These are phyloP conservation scores for Austrofundulus limnaeus DNA, from an alignment of 2,113 vertebrate species.

Conservation along the genomic window DNA sequence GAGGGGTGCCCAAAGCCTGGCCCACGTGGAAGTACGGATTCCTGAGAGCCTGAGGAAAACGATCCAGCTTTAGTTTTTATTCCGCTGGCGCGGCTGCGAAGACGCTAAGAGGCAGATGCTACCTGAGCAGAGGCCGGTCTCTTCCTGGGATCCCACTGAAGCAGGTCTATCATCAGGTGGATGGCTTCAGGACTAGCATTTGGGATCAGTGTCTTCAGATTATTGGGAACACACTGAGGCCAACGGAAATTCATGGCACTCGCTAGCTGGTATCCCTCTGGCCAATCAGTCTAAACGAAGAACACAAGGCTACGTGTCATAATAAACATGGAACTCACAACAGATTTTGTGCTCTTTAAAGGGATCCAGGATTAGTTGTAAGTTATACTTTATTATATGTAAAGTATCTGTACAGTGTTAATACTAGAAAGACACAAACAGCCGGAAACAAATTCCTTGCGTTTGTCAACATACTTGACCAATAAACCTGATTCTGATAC, in stretches of 20 bases:
- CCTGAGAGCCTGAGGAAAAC: slow-evolving; percentile 83
- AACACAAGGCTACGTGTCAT: not conserved
- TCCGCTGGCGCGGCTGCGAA: not conserved
- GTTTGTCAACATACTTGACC: too few species aligned
- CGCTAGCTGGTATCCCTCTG: slow-evolving; percentile 92
- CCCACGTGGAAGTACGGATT: slow-evolving; percentile 91
- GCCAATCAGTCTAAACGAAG: slow-evolving; percentile 88
- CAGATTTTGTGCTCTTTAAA: too few species aligned
- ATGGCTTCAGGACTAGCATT: slow-evolving; percentile 93
- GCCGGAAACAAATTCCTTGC: too few species aligned
- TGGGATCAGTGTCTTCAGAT: slow-evolving; percentile 92
- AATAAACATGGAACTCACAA: too few species aligned
- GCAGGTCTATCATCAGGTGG: slow-evolving; percentile 90
- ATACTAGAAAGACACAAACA: too few species aligned
- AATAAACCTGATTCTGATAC: too few species aligned
- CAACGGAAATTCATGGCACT: slow-evolving; percentile 95
- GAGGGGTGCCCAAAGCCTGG: slow-evolving; percentile 81
- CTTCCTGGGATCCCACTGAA: slow-evolving; percentile 96
- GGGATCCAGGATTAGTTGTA: too few species aligned
- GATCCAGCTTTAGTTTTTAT: not conserved
- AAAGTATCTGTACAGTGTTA: too few species aligned
- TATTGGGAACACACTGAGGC: slow-evolving; percentile 92
- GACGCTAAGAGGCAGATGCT: not conserved
- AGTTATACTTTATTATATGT: too few species aligned
- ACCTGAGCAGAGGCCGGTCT: slow-evolving; percentile 94